Percentiles rank a stretch among this genome's conserved stretches.
These are phyloP conservation scores for Antechinus stuartii DNA, from an alignment of 2,113 vertebrate genomes.

Conservation along the genomic window DNA sequence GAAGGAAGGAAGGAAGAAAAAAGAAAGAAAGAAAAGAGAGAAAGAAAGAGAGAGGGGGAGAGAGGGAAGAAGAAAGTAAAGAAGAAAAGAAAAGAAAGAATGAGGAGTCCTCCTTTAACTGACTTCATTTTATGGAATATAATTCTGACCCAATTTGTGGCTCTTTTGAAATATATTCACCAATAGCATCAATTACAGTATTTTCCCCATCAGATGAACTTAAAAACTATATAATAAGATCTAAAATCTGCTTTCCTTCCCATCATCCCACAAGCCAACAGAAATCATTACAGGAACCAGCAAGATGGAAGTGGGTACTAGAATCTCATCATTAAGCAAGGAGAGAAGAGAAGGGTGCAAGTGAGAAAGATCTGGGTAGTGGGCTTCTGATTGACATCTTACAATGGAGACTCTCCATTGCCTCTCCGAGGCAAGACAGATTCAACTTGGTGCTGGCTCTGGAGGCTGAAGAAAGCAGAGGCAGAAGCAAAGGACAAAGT, in stretches of 20 bases:
- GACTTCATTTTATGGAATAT: slow-evolving; percentile 75
- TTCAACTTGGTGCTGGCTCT: too few species aligned
- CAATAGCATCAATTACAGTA: slow-evolving; percentile 84
- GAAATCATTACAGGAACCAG: neutral
- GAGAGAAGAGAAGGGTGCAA: neutral
- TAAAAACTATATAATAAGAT: slow-evolving; percentile 61
- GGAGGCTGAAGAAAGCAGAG: too few species aligned
- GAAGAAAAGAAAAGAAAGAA: slow-evolving; percentile 65
- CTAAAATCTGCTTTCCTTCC: slow-evolving; percentile 45
- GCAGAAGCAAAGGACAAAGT: too few species aligned
- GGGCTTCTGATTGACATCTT: neutral
- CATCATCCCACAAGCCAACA: neutral
- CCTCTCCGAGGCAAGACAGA: too few species aligned
- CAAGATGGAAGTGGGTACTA: neutral
- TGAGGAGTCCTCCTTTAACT: slow-evolving; percentile 64
- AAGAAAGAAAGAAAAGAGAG: slow-evolving; percentile 17
- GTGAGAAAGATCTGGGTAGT: neutral
- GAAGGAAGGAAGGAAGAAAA: too few species aligned
- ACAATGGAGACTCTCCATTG: too few species aligned
- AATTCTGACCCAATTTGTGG: slow-evolving; percentile 80
- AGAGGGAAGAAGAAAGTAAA: neutral
- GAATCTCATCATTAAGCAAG: too few species aligned
- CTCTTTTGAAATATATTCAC: slow-evolving; percentile 81
- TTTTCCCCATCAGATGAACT: slow-evolving; percentile 71
- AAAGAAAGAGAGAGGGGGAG: too few species aligned